These are phyloP conservation scores for Pogonognathellus flavescens DNA, from an alignment of 1,140 invertebrate species.

Conservation along the genomic window DNA sequence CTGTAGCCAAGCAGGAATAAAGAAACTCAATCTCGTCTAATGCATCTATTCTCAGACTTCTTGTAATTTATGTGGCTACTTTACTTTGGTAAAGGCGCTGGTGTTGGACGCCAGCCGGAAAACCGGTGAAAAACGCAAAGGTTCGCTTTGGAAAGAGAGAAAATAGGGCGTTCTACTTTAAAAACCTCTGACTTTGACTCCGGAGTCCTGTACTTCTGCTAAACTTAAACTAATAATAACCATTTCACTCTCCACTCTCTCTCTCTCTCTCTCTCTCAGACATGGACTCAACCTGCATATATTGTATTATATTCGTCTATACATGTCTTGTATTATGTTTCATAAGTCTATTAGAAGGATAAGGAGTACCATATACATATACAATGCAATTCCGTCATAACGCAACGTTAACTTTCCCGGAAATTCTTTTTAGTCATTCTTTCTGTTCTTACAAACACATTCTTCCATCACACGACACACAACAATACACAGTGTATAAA, in stretches of 20 bases:
- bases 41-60: constrained; percentile 1
- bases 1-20: not conserved
- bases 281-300: not conserved
- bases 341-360: no score
- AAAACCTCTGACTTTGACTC: constrained; percentile 46
- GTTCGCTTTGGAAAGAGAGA: not conserved
- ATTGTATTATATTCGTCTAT: no score
- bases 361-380: no score
- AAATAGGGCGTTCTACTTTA: constrained; percentile 36
- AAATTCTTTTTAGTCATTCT: no score
- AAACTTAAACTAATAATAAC: not conserved
- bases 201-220: not conserved
- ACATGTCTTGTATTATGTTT: no score
- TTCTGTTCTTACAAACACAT: no score
- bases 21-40: constrained; percentile 25
- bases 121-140: constrained; percentile 35
- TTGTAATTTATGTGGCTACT: constrained; percentile 38
- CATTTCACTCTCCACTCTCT: not conserved
- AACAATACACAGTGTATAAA: no score
- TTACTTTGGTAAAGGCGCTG: constrained; percentile 20
- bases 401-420: no score
- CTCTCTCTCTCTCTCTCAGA: not conserved
- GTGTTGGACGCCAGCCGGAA: constrained; percentile 23
- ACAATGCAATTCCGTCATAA: no score
- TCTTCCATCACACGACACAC: no score